Evolutionary conservation across 2,797 vertebrate genomes (phyloP).

Genomic region (Buphagus erythrorhynchus): DNA sequence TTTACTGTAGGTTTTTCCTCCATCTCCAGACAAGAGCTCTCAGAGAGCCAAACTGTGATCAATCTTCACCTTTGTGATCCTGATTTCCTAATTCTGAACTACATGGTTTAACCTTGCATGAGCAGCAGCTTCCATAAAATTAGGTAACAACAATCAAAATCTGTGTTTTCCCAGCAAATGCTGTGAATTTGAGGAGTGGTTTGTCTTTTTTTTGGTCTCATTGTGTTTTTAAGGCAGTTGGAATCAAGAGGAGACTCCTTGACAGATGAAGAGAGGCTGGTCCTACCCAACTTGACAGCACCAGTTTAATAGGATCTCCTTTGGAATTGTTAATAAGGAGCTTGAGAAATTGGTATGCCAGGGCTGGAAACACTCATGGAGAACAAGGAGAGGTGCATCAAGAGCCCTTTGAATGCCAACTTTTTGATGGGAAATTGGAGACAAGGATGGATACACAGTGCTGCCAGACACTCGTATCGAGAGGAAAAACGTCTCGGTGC

Average conservation of each 20-base stretch:
- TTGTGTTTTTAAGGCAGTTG: neutral
- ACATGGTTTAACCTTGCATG: fast-evolving
- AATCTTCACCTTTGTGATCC: neutral
- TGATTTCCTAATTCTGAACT: neutral
- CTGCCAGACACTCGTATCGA: fast-evolving
- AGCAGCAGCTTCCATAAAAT: neutral
- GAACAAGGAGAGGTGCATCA: neutral
- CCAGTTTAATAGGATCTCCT: slow-evolving; percentile 6
- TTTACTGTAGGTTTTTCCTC: neutral
- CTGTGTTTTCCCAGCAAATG: neutral
- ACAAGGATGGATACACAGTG: neutral
- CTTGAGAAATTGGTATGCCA: neutral
- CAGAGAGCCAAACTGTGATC: neutral
- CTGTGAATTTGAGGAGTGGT: neutral
- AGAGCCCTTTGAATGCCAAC: neutral
- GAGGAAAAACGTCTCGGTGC: fast-evolving
- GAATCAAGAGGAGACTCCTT: neutral
- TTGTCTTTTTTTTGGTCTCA: neutral
- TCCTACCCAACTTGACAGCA: slow-evolving; percentile 14
- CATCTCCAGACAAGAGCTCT: neutral
- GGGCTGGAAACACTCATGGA: neutral
- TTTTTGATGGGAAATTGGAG: neutral
- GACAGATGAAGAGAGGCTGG: neutral
- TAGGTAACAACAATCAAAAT: neutral
- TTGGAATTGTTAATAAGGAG: slow-evolving; percentile 11